phyloP scores from a whole-genome alignment of 2,113 vertebrate species.

The Podarcis cretensis region DNA sequence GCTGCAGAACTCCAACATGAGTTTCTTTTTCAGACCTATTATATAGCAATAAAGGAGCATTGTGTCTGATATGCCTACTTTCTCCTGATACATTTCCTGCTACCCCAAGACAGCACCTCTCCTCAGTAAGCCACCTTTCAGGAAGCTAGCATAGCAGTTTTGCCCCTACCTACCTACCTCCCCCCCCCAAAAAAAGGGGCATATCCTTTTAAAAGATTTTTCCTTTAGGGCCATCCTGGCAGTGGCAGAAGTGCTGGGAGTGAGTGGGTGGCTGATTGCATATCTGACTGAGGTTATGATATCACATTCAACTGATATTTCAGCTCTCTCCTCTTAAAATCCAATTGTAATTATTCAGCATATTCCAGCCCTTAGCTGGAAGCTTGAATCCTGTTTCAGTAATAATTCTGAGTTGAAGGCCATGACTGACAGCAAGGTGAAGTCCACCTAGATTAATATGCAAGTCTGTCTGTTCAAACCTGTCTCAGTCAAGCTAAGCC shows the following conservation, averaged over 20 bases:
- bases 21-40: too few relatives aligned
- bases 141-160: too few relatives aligned
- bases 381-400: neutral
- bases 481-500: neutral
- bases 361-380: neutral
- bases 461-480: neutral
- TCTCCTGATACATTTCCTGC: too few relatives aligned
- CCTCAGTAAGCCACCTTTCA: too few relatives aligned
- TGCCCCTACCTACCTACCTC: neutral
- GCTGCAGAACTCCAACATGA: too few relatives aligned
- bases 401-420: neutral
- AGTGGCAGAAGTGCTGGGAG: neutral
- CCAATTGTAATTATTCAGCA: neutral
- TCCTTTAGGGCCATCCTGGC: neutral
- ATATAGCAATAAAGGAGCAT: too few relatives aligned
- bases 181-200: too few relatives aligned
- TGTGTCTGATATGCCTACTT: too few relatives aligned
- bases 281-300: neutral
- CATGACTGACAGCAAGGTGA: neutral
- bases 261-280: neutral
- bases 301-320: neutral
- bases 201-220: too few relatives aligned
- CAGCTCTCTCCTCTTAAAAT: neutral
- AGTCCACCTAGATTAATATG: neutral
- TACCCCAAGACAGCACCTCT: too few relatives aligned